Conservation (phyloP, 2,797 vertebrate genomes). For the Numenius phaeopus region DNA sequence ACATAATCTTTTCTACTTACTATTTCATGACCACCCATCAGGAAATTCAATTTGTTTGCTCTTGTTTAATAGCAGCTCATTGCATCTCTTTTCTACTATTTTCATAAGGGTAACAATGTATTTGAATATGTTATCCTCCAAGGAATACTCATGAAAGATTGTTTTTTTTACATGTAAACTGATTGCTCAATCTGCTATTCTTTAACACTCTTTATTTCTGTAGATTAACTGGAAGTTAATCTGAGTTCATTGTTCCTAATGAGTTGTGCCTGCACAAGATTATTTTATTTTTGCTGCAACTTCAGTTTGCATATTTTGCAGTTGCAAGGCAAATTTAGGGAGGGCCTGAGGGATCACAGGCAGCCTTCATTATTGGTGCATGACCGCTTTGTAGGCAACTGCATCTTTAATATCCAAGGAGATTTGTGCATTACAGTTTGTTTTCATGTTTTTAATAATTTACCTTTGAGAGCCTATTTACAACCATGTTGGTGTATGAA, state of each 20-base stretch:
- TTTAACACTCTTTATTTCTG: conserved; percentile 19
- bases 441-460: conserved; percentile 80
- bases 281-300: not conserved
- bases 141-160: not conserved
- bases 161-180: not conserved
- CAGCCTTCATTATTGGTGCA: conserved; percentile 67
- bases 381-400: conserved; percentile 72
- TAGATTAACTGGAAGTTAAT: conserved; percentile 68
- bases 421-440: conserved; percentile 66
- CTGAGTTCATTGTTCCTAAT: conserved; percentile 50
- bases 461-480: conserved; percentile 75
- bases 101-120: not conserved
- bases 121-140: conserved; percentile 18
- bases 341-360: conserved; percentile 68
- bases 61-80: not conserved
- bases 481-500: conserved; percentile 44
- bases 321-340: conserved; percentile 69
- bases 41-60: not conserved
- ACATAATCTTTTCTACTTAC: not conserved
- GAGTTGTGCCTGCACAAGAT: conserved; percentile 7
- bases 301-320: conserved; percentile 68
- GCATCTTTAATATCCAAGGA: conserved; percentile 74
- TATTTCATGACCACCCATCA: not conserved
- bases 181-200: conserved; percentile 4
- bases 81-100: not conserved